Conservation (phyloP, 2,113 vertebrate species). For the Pygoscelis antarcticus region DNA sequence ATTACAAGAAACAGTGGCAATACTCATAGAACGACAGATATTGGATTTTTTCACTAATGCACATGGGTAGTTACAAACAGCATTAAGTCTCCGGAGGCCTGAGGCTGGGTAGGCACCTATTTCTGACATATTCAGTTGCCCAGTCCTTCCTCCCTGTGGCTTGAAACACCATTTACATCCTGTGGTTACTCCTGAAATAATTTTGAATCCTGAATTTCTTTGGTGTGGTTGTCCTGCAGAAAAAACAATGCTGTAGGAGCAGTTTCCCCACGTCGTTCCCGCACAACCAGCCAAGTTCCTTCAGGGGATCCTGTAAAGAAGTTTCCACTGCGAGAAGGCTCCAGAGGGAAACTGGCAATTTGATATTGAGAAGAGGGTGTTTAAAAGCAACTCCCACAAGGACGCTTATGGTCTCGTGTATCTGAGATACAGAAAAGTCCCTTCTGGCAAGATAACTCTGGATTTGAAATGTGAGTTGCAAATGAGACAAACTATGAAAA, state of each 20-base stretch:
- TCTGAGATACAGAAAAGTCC: neutral
- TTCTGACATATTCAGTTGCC: neutral
- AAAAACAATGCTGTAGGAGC: neutral
- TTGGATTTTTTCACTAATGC: neutral
- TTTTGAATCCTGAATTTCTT: neutral
- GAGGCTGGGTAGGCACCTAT: neutral
- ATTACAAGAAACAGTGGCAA: neutral
- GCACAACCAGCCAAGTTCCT: neutral
- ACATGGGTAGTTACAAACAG: accelerated
- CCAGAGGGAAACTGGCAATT: neutral
- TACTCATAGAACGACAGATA: neutral
- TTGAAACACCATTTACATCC: neutral
- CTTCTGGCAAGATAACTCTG: neutral
- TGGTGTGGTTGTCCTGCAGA: neutral
- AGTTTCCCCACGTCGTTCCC: neutral
- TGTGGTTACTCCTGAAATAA: neutral
- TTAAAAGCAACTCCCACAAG: neutral
- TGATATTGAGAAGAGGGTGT: neutral
- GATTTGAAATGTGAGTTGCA: neutral
- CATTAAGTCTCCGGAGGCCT: neutral
- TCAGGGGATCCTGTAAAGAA: neutral
- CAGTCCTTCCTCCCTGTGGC: neutral
- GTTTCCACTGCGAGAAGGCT: neutral
- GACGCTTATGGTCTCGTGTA: accelerated
- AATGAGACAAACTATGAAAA: neutral